A percentile compares a stretch with the other conserved stretches of the same genome.
Evolutionary conservation across 2,113 vertebrate species (phyloP).

Genomic region (Hyaena hyaena): DNA sequence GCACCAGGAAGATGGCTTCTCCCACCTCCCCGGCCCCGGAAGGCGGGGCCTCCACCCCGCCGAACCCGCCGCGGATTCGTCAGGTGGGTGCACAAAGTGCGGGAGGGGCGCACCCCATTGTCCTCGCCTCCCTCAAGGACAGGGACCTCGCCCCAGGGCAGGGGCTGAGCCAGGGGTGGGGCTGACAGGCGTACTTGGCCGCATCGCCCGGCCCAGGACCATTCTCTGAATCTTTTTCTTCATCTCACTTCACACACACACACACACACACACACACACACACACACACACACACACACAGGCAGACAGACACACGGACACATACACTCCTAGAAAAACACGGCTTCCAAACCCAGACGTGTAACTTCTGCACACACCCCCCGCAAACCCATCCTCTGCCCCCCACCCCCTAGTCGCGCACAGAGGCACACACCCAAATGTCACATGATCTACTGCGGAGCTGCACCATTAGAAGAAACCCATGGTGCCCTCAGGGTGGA

Average conservation of each 20-base stretch:
- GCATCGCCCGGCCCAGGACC: slow-evolving; percentile 1
- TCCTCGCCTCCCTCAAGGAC: not conserved
- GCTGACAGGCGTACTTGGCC: not conserved
- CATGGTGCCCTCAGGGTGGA: not conserved
- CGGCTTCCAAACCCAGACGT: not conserved
- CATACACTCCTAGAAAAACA: not conserved
- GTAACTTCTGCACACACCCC: not conserved
- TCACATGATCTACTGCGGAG: slow-evolving; percentile 54
- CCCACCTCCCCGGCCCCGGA: slow-evolving; percentile 82
- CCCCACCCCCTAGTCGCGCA: not conserved
- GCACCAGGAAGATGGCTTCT: slow-evolving; percentile 85
- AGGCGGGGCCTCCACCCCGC: slow-evolving; percentile 82
- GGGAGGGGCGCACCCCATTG: slow-evolving; percentile 30
- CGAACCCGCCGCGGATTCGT: slow-evolving; percentile 84
- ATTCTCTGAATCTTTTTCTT: not conserved
- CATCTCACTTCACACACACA: not conserved
- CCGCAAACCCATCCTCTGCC: not conserved
- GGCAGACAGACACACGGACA: not conserved
- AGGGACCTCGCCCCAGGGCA: not conserved
- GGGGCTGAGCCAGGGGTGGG: not conserved
- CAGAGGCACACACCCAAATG: slow-evolving; percentile 40
- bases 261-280: not conserved
- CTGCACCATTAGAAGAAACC: not conserved
- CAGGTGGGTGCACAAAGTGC: slow-evolving; percentile 85
- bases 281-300: not conserved